Percentiles rank a stretch among this genome's conserved stretches.
phyloP scores from a whole-genome alignment of 2,797 vertebrate genomes.

The Threskiornis aethiopicus region DNA sequence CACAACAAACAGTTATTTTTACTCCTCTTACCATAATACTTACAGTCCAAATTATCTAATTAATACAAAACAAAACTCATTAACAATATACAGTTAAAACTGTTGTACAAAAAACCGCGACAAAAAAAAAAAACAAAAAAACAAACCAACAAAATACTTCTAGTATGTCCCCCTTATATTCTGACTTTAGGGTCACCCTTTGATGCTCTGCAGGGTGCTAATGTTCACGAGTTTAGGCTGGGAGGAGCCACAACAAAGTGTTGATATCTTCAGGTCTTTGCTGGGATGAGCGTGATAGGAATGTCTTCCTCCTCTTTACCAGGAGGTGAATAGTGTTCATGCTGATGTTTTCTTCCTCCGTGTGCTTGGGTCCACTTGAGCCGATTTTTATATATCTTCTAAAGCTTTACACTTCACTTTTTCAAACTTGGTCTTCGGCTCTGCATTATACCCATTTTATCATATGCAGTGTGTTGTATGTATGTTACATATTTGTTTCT shows the following conservation, averaged over 20 bases:
- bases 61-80: background rate
- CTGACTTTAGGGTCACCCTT: background rate
- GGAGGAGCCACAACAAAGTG: background rate
- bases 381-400: background rate
- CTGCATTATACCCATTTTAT: background rate
- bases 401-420: background rate
- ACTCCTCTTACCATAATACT: background rate
- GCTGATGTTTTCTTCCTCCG: background rate
- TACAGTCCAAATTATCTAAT: background rate
- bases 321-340: background rate
- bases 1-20: background rate
- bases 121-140: too few relatives aligned
- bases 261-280: background rate
- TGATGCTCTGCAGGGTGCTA: background rate
- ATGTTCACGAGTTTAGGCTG: background rate
- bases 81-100: background rate
- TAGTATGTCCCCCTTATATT: background rate
- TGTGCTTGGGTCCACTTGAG: background rate
- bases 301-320: background rate
- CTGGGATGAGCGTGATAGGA: rapidly evolving
- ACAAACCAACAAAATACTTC: background rate
- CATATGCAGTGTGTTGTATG: rapidly evolving
- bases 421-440: background rate
- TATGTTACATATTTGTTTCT: background rate
- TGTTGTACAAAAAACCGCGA: background rate